Base-by-base conservation (phyloP, 2,888 invertebrate species). In the Nemoura dubitans region DNA sequence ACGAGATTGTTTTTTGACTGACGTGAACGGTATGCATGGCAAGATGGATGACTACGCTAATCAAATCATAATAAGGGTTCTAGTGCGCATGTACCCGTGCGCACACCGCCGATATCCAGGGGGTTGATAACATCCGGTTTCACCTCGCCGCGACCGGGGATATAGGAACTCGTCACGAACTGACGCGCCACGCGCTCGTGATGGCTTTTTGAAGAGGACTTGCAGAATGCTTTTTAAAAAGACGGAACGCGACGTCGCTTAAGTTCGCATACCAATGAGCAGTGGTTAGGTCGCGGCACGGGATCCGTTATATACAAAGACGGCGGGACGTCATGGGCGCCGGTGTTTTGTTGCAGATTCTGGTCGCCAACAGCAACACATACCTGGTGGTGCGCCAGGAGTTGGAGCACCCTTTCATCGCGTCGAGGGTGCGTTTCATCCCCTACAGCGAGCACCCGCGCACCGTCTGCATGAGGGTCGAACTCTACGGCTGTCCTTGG, bases 391-490 rank as follows among this genome's bases (percentile, higher is more conserved):
- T 93, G 88, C 93, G 94, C 88, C 94, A 96, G 87, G 93, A 94
- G 88, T 92, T 97, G 89, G 96, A 96, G 89, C 94, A 97, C 81
- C 97, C 97, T 0, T 96, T 98, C 90, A 94, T 98, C 80, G 97
- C 97, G 25, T 96, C 95, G 87, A 95, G 95, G 92, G 95, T 98
- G 42, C 94, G 98, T 78, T 96, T 98, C 92, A 95, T 97, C 89
- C 98, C 98, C 0, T 97, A 96, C 92, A 96, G 97, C 89, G 94
- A 95, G 85, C 96, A 96, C 90, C 96, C 96, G 0, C 93, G 97
- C 86, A 98, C 97, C 0, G 96, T 98, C 84, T 98, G 98, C 92
- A 96, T 98, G 96, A 92, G 98, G 89, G 96, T 98, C 77, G 98
- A 98, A 91, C 92, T 98, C 87, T 97, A 97, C 91, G 98, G 98